Percentiles rank a stretch among this genome's conserved stretches.
Evolutionary conservation across 2,888 invertebrate species (phyloP).

Genomic region (Ariolimax columbianus): DNA sequence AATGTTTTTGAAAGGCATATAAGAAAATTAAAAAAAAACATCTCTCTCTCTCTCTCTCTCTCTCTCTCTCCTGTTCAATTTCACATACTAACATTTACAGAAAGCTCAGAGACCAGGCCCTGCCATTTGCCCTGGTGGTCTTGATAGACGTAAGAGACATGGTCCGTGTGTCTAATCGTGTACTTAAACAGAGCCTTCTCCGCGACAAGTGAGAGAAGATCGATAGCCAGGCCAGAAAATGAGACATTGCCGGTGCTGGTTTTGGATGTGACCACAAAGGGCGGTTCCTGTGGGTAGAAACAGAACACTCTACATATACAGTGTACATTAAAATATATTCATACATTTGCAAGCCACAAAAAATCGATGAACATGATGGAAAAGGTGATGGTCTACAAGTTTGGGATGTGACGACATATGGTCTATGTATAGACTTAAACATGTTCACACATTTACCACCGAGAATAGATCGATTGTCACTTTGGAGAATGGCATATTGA

Average conservation of each 20-base stretch:
- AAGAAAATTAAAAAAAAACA: no score
- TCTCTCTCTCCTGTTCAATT: background rate
- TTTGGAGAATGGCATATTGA: no score
- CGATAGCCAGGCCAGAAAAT: slow-evolving; percentile 57
- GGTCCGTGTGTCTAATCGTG: slow-evolving; percentile 58
- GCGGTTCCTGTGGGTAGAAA: slow-evolving; percentile 47
- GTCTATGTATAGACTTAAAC: no score
- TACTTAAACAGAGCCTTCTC: slow-evolving; percentile 56
- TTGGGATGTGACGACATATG: no score
- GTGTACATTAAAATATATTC: no score
- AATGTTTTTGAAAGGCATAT: no score
- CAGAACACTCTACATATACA: no score
- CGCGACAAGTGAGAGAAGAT: slow-evolving; percentile 58
- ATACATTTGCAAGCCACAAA: no score
- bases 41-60: background rate
- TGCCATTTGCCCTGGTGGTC: slow-evolving; percentile 56
- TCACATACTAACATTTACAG: background rate
- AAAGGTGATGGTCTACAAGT: no score
- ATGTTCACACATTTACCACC: no score
- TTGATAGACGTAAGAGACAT: slow-evolving; percentile 57
- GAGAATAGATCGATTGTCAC: no score
- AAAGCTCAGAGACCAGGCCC: slow-evolving; percentile 59
- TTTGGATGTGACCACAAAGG: slow-evolving; percentile 49
- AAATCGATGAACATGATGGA: no score
- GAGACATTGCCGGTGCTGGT: slow-evolving; percentile 11